Evolutionary conservation across 2,888 invertebrate species (phyloP).

Genomic region (Melanostoma mellinum): DNA sequence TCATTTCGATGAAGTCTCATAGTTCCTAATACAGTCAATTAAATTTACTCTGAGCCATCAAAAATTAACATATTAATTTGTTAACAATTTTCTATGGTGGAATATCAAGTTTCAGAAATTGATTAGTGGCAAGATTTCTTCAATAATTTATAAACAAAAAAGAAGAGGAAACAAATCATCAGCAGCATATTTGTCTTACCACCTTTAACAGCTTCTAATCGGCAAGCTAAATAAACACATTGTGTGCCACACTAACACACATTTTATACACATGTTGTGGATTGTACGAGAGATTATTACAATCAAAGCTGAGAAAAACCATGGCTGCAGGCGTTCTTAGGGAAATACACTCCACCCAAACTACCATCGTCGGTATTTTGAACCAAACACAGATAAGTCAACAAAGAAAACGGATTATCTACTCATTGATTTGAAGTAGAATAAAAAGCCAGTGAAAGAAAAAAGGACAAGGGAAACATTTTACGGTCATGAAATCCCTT

Average conservation of each 20-base stretch:
- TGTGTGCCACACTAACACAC: slow-evolving; percentile 31
- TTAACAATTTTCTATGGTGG: slow-evolving; percentile 60
- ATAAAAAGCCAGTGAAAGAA: slow-evolving; percentile 22
- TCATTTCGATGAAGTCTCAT: slow-evolving; percentile 59
- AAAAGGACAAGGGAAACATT: slow-evolving; percentile 47
- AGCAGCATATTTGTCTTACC: slow-evolving; percentile 50
- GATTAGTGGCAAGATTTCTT: slow-evolving; percentile 54
- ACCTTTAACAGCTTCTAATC: slow-evolving; percentile 44
- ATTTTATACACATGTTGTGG: slow-evolving; percentile 59
- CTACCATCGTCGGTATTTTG: slow-evolving; percentile 30
- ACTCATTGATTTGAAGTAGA: slow-evolving; percentile 53
- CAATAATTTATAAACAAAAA: slow-evolving; percentile 35
- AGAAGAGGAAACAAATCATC: slow-evolving; percentile 6
- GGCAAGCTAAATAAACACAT: slow-evolving; percentile 34
- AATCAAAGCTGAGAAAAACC: slow-evolving; percentile 31
- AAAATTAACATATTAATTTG: slow-evolving; percentile 70
- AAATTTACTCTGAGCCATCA: slow-evolving; percentile 25
- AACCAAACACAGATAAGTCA: slow-evolving; percentile 52
- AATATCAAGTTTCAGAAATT: slow-evolving; percentile 53
- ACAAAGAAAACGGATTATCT: slow-evolving; percentile 71
- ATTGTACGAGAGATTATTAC: slow-evolving; percentile 51
- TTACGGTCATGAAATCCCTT: slow-evolving; percentile 68
- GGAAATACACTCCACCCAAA: slow-evolving; percentile 15
- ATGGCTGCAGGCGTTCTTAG: slow-evolving; percentile 39
- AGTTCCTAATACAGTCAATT: slow-evolving; percentile 48